Percentiles rank a stretch among this genome's conserved stretches.
Evolutionary conservation across 2,113 vertebrate genomes (phyloP).

Genomic region (Phylloscopus whistleri): DNA sequence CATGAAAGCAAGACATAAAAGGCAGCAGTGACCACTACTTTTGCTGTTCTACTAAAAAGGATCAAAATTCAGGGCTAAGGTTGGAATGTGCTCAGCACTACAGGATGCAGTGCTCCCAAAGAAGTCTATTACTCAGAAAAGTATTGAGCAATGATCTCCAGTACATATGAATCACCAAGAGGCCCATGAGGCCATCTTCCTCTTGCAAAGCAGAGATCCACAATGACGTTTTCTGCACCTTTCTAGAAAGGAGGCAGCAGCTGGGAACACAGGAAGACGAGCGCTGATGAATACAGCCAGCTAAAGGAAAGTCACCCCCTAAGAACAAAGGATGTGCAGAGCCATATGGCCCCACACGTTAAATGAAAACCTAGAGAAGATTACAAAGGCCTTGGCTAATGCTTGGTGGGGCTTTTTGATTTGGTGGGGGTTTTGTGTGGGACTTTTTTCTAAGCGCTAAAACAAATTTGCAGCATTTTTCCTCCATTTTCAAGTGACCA

Average conservation of each 20-base stretch:
- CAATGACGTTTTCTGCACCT: neutral
- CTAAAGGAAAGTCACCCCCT: neutral
- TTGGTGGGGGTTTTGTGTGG: neutral
- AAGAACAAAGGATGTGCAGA: neutral
- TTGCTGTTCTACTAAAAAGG: neutral
- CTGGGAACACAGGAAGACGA: neutral
- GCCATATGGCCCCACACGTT: neutral
- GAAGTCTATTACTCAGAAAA: conserved; percentile 28
- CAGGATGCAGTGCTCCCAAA: neutral
- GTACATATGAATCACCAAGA: conserved; percentile 54
- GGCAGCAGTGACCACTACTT: neutral
- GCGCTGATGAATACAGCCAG: neutral
- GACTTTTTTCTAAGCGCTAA: neutral
- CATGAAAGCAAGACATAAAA: neutral
- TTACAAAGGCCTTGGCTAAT: neutral
- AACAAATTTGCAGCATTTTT: neutral
- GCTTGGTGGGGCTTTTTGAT: neutral
- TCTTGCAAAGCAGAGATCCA: neutral
- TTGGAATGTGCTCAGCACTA: neutral
- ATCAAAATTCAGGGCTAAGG: neutral
- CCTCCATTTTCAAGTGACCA: neutral
- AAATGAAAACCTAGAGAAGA: neutral
- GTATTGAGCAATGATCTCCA: conserved; percentile 41
- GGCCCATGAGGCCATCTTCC: neutral
- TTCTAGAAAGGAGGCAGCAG: neutral